These are phyloP conservation scores for Choloepus hoffmanni DNA, from an alignment of 2,113 vertebrate species.

Conservation along the genomic window DNA sequence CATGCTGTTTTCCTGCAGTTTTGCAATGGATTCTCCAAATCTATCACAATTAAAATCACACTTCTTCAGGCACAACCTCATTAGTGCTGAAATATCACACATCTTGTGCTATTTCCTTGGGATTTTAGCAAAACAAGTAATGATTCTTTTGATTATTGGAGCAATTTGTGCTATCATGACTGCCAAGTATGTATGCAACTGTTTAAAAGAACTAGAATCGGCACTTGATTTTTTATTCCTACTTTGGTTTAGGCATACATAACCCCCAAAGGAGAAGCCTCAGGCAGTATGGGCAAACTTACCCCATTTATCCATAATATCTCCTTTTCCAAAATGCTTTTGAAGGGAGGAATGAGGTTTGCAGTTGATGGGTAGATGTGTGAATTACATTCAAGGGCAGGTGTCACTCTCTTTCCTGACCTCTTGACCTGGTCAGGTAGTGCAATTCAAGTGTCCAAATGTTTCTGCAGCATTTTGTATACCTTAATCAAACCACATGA, in stretches of 20 bases:
- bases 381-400: neutral
- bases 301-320: neutral
- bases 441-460: neutral
- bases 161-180: constrained; percentile 59
- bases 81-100: constrained; percentile 68
- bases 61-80: constrained; percentile 64
- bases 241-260: constrained; percentile 37
- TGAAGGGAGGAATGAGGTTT: neutral
- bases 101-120: constrained; percentile 64
- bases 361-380: neutral
- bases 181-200: constrained; percentile 24
- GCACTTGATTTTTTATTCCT: neutral
- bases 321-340: neutral
- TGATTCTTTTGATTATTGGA: constrained; percentile 77
- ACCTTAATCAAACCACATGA: neutral
- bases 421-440: constrained; percentile 8
- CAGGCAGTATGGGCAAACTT: neutral
- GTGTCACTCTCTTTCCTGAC: neutral
- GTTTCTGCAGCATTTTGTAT: neutral
- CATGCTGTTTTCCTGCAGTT: constrained; percentile 73
- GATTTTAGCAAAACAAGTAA: constrained; percentile 78
- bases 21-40: constrained; percentile 74
- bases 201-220: constrained; percentile 60
- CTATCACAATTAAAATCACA: constrained; percentile 80
- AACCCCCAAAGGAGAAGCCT: neutral